Evolutionary conservation across 2,113 vertebrate genomes (phyloP).

Genomic region (Rhagologus leucostigma): DNA sequence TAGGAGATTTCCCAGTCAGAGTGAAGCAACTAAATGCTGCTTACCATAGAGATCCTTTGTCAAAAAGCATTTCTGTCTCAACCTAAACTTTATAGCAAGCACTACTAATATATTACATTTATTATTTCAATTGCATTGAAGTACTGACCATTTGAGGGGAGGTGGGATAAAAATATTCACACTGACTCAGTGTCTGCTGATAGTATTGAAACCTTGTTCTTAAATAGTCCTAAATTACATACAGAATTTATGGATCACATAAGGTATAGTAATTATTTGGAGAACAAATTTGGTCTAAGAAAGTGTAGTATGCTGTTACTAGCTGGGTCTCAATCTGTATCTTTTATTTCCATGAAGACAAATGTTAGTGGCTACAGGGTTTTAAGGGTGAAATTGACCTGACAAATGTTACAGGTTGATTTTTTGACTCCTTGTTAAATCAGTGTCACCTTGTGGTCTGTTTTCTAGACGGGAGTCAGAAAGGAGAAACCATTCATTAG

Average conservation of each 20-base stretch:
- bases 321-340: background rate
- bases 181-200: background rate
- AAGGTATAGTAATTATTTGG: background rate
- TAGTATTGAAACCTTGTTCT: background rate
- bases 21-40: background rate
- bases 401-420: background rate
- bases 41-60: background rate
- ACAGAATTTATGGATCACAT: background rate
- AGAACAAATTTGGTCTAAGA: background rate
- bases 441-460: background rate
- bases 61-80: background rate
- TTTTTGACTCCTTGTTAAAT: constrained; percentile 3
- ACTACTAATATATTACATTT: background rate
- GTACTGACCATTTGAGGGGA: background rate
- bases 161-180: background rate
- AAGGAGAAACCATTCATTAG: constrained; percentile 94
- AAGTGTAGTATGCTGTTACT: background rate
- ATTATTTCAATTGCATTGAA: background rate
- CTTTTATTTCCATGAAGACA: background rate
- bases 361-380: background rate
- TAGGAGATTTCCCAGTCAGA: background rate
- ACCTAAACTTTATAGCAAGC: background rate
- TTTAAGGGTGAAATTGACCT: background rate
- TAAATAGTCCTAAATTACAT: background rate
- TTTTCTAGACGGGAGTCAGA: constrained; percentile 89